Conservation (phyloP, 2,888 invertebrate species). For the Drosophila lutescens region DNA sequence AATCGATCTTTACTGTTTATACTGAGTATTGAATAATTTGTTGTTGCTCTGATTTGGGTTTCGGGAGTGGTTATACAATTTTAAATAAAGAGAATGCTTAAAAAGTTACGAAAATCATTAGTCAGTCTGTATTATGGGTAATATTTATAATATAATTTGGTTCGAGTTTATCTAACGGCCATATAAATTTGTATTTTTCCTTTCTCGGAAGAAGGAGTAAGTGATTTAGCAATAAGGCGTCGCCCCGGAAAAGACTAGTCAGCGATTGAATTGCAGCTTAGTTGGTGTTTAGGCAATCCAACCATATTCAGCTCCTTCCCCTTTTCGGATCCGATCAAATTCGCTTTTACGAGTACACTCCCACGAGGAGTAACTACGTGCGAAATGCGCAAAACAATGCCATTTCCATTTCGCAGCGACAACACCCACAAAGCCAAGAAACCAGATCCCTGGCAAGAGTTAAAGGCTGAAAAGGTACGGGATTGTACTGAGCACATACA, state of each 20-base stretch:
- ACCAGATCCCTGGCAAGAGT: slow-evolving; percentile 5
- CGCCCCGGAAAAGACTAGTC: slow-evolving; percentile 1
- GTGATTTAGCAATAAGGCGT: slow-evolving; percentile 10
- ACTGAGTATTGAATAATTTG: background rate
- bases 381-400: slow-evolving; percentile 50
- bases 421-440: slow-evolving; percentile 3
- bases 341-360: slow-evolving; percentile 54
- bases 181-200: background rate
- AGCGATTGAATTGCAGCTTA: slow-evolving; percentile 70
- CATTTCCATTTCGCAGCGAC: slow-evolving; percentile 15
- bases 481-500: slow-evolving; percentile 30
- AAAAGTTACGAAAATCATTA: background rate
- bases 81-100: background rate
- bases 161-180: background rate
- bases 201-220: background rate
- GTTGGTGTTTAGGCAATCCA: slow-evolving; percentile 46
- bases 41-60: background rate
- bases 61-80: background rate
- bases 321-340: slow-evolving; percentile 55
- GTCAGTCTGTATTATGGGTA: background rate
- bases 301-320: slow-evolving; percentile 15
- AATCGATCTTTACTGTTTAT: background rate
- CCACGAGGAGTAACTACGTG: slow-evolving; percentile 59
- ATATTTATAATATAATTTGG: background rate
- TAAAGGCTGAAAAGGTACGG: background rate